These are phyloP conservation scores for Macquaria australasica DNA, from an alignment of 2,113 vertebrate genomes.

Conservation along the genomic window DNA sequence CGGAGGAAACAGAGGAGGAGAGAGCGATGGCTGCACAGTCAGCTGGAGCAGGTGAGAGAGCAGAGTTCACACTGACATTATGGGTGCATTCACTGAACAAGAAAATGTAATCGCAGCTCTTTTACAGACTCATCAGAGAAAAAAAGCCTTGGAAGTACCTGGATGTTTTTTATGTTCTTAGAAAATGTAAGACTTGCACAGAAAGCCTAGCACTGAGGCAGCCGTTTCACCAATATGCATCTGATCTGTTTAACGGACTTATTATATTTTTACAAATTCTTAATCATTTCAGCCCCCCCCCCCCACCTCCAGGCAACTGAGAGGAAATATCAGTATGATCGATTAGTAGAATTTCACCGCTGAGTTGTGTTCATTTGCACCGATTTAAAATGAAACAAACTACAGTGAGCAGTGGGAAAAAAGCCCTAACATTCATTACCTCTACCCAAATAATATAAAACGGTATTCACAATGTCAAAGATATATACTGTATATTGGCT, in stretches of 20 bases:
- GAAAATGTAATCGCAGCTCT: neutral
- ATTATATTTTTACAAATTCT: neutral
- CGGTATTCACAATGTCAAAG: no score
- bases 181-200: neutral
- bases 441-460: no score
- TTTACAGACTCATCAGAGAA: neutral
- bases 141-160: neutral
- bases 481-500: no score
- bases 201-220: no score
- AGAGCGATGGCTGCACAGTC: constrained; percentile 84
- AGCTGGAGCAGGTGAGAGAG: constrained; percentile 70
- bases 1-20: constrained; percentile 86
- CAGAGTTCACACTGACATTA: neutral
- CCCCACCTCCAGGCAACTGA: neutral
- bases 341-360: no score
- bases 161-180: neutral
- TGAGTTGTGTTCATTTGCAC: no score
- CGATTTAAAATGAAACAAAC: no score
- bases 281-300: neutral
- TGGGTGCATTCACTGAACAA: neutral
- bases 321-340: no score
- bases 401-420: no score
- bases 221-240: neutral
- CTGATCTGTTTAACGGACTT: neutral
- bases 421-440: no score